These are phyloP conservation scores for Barnardius zonarius DNA, from an alignment of 2,113 vertebrate species.

Conservation along the genomic window DNA sequence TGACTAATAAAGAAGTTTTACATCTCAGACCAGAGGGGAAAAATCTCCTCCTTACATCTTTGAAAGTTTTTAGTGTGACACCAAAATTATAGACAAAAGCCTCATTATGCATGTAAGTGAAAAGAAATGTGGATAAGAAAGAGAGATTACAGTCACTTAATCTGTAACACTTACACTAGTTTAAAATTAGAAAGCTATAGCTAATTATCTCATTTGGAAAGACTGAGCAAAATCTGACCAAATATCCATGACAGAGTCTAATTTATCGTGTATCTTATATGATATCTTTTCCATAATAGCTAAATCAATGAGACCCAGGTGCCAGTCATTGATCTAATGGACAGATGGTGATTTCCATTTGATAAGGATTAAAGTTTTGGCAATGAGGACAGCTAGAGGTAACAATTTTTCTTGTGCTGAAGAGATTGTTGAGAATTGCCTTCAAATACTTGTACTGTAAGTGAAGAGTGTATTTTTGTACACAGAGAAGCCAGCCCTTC, in stretches of 20 bases:
- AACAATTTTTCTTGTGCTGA: constrained; percentile 43
- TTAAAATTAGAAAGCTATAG: constrained; percentile 63
- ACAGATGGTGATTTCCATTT: constrained; percentile 62
- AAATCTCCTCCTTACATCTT: neutral
- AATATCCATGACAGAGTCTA: constrained; percentile 65
- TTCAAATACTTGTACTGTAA: constrained; percentile 55
- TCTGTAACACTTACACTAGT: constrained; percentile 60
- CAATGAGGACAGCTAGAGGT: constrained; percentile 7
- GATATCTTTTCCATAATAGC: constrained; percentile 57
- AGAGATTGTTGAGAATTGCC: constrained; percentile 35
- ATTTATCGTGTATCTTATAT: constrained; percentile 61
- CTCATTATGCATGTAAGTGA: constrained; percentile 19
- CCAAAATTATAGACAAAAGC: constrained; percentile 50
- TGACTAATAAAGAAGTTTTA: constrained; percentile 14
- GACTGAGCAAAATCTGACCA: constrained; percentile 56
- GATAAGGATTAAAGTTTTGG: constrained; percentile 61
- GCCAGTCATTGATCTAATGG: constrained; percentile 50
- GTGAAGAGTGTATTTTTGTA: neutral
- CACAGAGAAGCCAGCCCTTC: neutral
- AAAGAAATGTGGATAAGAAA: constrained; percentile 56
- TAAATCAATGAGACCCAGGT: constrained; percentile 46
- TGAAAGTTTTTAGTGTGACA: constrained; percentile 27
- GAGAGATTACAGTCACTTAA: constrained; percentile 53
- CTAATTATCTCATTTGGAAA: constrained; percentile 73
- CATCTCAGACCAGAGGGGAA: neutral